Percentiles rank a stretch among this genome's conserved stretches.
These are phyloP conservation scores for Philotrypesis tridentata DNA, from an alignment of 1,140 invertebrate genomes.

Conservation along the genomic window DNA sequence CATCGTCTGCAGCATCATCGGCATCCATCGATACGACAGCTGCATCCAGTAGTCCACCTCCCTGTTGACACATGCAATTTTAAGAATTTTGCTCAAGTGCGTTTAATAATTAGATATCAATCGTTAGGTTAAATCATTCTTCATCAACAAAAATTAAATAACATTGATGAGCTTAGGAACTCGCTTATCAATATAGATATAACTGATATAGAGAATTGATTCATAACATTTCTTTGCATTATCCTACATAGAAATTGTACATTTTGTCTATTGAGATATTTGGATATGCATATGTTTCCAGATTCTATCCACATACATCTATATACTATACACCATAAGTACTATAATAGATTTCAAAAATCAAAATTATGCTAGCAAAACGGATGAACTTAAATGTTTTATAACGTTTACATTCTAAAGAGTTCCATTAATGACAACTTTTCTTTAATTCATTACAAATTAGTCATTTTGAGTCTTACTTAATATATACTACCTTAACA, in stretches of 20 bases:
- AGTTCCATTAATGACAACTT: constrained; percentile 19
- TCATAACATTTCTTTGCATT: background rate
- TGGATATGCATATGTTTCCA: background rate
- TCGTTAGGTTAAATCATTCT: constrained; percentile 41
- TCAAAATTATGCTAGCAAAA: constrained; percentile 27
- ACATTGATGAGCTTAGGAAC: constrained; percentile 12
- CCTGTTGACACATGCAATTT: constrained; percentile 44
- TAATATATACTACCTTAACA: constrained; percentile 36
- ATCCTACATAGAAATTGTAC: background rate
- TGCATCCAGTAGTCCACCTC: constrained; percentile 62
- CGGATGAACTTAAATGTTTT: constrained; percentile 14
- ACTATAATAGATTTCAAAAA: constrained; percentile 22
- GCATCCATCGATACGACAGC: constrained; percentile 61
- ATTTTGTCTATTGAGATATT: background rate
- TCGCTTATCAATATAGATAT: constrained; percentile 10
- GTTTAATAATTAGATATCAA: constrained; percentile 41
- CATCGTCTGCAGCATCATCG: constrained; percentile 57
- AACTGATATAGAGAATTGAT: constrained; percentile 29
- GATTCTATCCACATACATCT: background rate
- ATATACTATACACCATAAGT: background rate
- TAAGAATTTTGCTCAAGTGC: constrained; percentile 26
- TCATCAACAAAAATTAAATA: constrained; percentile 28
- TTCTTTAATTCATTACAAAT: constrained; percentile 22
- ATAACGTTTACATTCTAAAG: constrained; percentile 21
- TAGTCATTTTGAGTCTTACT: constrained; percentile 18